Percentiles rank a stretch among this genome's conserved stretches.
Evolutionary conservation across 2,888 invertebrate genomes (phyloP).

Genomic region (Parnassius orleans): DNA sequence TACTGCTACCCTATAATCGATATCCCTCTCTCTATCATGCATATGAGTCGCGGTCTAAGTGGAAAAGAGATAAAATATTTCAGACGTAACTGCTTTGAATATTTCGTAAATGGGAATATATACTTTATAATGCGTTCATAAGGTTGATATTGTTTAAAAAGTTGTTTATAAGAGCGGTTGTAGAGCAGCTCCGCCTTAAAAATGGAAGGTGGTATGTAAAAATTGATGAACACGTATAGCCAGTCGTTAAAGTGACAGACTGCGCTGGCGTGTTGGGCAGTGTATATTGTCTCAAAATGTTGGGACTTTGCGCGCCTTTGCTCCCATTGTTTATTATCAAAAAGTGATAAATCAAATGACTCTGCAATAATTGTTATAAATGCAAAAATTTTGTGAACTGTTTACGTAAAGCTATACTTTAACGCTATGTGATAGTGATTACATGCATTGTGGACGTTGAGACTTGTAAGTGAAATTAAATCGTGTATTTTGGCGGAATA

Average conservation of each 20-base stretch:
- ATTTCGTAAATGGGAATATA: slow-evolving; percentile 28
- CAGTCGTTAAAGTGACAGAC: slow-evolving; percentile 80
- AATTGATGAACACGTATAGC: slow-evolving; percentile 81
- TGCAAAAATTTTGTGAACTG: slow-evolving; percentile 40
- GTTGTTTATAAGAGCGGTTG: slow-evolving; percentile 49
- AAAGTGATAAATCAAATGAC: slow-evolving; percentile 79
- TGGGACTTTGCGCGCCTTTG: slow-evolving; percentile 65
- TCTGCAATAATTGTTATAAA: slow-evolving; percentile 57
- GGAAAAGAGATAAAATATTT: slow-evolving; percentile 61
- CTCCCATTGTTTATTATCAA: slow-evolving; percentile 75
- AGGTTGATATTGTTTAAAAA: slow-evolving; percentile 34
- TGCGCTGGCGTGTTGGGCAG: slow-evolving; percentile 78
- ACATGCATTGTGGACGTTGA: slow-evolving; percentile 34
- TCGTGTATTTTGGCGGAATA: slow-evolving; percentile 31
- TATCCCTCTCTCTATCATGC: slow-evolving; percentile 62
- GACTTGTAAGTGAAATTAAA: slow-evolving; percentile 31
- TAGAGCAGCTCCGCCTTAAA: slow-evolving; percentile 81
- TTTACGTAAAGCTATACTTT: slow-evolving; percentile 25
- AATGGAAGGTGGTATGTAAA: slow-evolving; percentile 82
- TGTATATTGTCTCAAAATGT: slow-evolving; percentile 80
- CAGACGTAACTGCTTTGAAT: slow-evolving; percentile 34
- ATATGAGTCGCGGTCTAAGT: slow-evolving; percentile 42
- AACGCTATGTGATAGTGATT: slow-evolving; percentile 37
- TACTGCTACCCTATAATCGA: slow-evolving; percentile 37
- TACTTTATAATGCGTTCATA: slow-evolving; percentile 1